Evolutionary conservation across 1,140 invertebrate species (phyloP), one percentile per base, ranked within the genome.

Genomic region (Tetramorium parvispinum): DNA sequence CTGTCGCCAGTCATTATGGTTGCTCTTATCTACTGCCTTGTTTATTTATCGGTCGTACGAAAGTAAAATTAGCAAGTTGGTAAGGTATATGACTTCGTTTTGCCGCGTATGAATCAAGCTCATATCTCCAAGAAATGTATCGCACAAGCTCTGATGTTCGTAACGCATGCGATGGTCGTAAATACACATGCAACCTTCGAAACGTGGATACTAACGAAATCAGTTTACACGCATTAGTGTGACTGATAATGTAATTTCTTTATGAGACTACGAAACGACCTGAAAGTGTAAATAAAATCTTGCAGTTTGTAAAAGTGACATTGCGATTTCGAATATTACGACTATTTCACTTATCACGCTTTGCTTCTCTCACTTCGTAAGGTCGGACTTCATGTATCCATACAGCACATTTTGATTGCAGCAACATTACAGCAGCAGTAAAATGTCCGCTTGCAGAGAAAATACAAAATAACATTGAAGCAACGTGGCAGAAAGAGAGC

Each of bases 141-240:
- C 77, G 18, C 65, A 10, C 46, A 32, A 43, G 18, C 53, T 68
- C 37, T 79, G 71, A 65, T 18, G 21, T 70, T 70, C 49, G 65
- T 51, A 57, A 21, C 70, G 75, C 70, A 75, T 86, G 49, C 87
- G 61, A 86, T 59, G 83, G 66, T 89, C 88, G 88, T 89, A 89
- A 89, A 89, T 83, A 85, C 59, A 83, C 71, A 16, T 51, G 49
- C 51, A 87, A 57, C 46, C 59, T 89, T 88, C 53, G 63, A 43
- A 55, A 76, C 82, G 49, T 82, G 70, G 76, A 89, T 49, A 27
- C 55, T 18, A 51, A 51, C 24, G 51, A 77, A 88, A 79, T 82
- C 76, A 63, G 88, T 86, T 81, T 51, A 46, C 79, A 2, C 21
- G 21, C 70, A 61, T 57, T 61, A 46, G 24, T 53, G 37, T 85